Evolutionary conservation across 2,888 invertebrate species (phyloP), one percentile per base, ranked within the genome.

Genomic region (Nemapogon koenigi): DNA sequence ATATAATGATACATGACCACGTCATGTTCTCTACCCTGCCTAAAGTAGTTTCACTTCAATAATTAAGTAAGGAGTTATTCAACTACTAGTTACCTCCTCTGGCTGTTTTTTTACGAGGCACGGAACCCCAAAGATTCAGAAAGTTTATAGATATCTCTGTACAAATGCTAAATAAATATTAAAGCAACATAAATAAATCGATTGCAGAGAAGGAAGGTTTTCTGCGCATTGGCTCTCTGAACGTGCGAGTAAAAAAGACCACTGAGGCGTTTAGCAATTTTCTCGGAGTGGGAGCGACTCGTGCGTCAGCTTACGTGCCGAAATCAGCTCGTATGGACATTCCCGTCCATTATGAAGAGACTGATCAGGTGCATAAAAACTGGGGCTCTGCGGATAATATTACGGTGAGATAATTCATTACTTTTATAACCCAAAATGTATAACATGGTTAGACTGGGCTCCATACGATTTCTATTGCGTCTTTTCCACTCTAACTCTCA

Each of bases 381-480:
- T 94, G 93, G 93, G 94, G 94, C 16, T 94, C 94, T 0, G 93
- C 91, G 1, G 94, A 94, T 57, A 93, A 92, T 59, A 84, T 94
- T 47, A 85, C 84, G 55, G 89, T 90, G 62, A 82, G 17, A n/a
- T n/a, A n/a, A n/a, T n/a, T n/a, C n/a, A n/a, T n/a, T n/a, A n/a
- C n/a, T n/a, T n/a, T n/a, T n/a, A n/a, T n/a, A n/a, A n/a, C n/a
- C n/a, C n/a, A n/a, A n/a, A n/a, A n/a, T n/a, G n/a, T n/a, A n/a
- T n/a, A n/a, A n/a, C n/a, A n/a, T n/a, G n/a, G n/a, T n/a, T n/a
- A n/a, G n/a, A n/a, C n/a, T n/a, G n/a, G n/a, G n/a, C n/a, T n/a
- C n/a, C n/a, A n/a, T n/a, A n/a, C n/a, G n/a, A n/a, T n/a, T n/a
- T n/a, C n/a, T n/a, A n/a, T n/a, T n/a, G n/a, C n/a, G n/a, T n/a